Conservation (phyloP, 1,140 invertebrate genomes). For the Aphidius ervi region DNA sequence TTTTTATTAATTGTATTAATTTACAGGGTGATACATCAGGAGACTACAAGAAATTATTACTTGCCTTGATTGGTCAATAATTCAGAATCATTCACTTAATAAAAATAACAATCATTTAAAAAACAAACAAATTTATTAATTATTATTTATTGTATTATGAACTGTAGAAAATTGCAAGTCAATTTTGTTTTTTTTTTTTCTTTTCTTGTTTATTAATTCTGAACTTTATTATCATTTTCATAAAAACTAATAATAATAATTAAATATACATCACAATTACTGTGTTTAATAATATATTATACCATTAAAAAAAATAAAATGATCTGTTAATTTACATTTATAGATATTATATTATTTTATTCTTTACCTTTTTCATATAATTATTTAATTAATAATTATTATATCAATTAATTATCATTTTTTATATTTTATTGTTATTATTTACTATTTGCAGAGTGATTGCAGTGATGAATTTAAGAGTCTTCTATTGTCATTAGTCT, state of each 20-base stretch:
- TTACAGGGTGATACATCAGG: conserved; percentile 86
- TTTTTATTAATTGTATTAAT: conserved; percentile 32
- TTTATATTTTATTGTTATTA: conserved; percentile 26
- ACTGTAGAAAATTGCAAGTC: background rate
- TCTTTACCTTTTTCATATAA: background rate
- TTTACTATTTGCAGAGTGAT: conserved; percentile 48
- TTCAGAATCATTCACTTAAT: background rate
- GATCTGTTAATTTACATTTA: conserved; percentile 4
- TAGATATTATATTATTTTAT: background rate
- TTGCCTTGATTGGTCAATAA: conserved; percentile 73
- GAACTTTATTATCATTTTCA: conserved; percentile 14
- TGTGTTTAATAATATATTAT: too few relatives aligned
- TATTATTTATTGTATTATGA: conserved; percentile 21
- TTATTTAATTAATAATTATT: background rate
- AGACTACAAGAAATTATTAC: conserved; percentile 86
- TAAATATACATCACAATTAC: too few relatives aligned
- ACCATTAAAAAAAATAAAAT: background rate
- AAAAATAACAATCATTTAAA: background rate
- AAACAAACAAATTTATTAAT: conserved; percentile 22
- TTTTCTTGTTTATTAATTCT: background rate
- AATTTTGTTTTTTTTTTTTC: background rate
- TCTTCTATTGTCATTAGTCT: conserved; percentile 55
- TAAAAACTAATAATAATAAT: background rate
- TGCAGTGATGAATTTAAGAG: conserved; percentile 58
- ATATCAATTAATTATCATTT: conserved; percentile 10